A percentile compares a stretch with the other conserved stretches of the same genome.
Evolutionary conservation across 2,113 vertebrate genomes (phyloP).

Genomic region (Struthio camelus): DNA sequence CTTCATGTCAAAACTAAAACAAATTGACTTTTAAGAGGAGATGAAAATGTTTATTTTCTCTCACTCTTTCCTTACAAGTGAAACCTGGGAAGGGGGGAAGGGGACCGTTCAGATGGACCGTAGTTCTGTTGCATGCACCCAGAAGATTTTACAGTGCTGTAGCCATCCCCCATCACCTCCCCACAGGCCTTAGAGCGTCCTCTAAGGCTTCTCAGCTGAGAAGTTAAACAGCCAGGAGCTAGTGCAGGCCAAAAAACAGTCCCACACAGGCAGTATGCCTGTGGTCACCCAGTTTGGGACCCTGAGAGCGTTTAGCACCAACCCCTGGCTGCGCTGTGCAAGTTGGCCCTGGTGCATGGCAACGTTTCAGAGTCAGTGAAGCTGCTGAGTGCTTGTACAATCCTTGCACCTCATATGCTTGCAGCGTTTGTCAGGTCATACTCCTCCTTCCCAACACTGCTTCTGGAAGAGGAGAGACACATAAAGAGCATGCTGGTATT

Average conservation of each 20-base stretch:
- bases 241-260: background rate
- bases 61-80: background rate
- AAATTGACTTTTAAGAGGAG: background rate
- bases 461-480: background rate
- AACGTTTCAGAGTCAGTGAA: accelerated
- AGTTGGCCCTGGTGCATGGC: background rate
- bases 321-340: background rate
- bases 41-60: background rate
- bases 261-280: accelerated
- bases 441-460: background rate
- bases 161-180: too few species aligned
- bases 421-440: background rate
- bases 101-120: background rate
- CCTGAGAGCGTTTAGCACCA: accelerated
- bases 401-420: background rate
- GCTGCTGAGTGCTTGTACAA: background rate
- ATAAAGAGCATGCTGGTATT: background rate
- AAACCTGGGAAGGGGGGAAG: background rate
- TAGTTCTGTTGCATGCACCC: background rate
- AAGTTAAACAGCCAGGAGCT: accelerated
- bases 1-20: background rate
- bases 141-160: background rate
- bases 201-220: too few species aligned
- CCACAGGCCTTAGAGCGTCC: too few species aligned
- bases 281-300: background rate